A percentile compares a stretch with the other conserved stretches of the same genome.
These are phyloP conservation scores for Argyrosomus regius DNA, from an alignment of 2,797 vertebrate species.

Conservation along the genomic window DNA sequence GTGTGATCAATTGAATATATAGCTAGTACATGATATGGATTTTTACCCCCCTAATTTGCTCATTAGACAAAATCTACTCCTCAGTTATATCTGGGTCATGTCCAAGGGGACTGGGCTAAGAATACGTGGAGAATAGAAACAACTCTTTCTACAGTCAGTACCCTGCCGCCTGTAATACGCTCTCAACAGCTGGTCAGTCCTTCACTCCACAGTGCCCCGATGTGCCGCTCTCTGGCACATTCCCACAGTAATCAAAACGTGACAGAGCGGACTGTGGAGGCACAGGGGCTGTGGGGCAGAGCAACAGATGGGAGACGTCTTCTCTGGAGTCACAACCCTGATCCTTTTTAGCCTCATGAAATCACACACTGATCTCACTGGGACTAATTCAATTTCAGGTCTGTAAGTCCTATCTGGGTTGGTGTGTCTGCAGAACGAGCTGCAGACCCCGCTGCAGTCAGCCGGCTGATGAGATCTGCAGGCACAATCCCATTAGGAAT, in stretches of 20 bases:
- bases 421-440: conserved; percentile 47
- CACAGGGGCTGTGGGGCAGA: conserved; percentile 6
- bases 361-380: conserved; percentile 61
- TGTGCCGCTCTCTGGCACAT: conserved; percentile 19
- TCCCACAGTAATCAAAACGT: conserved; percentile 51
- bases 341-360: conserved; percentile 62
- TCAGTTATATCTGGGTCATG: conserved; percentile 48
- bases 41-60: conserved; percentile 36
- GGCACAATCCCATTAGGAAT: conserved; percentile 75
- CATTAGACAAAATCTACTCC: conserved; percentile 37
- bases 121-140: conserved; percentile 34
- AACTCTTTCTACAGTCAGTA: conserved; percentile 7
- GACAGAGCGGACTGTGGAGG: not conserved
- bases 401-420: conserved; percentile 51
- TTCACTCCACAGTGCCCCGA: conserved; percentile 27
- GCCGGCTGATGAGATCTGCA: conserved; percentile 59
- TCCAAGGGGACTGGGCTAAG: conserved; percentile 33
- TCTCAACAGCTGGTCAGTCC: conserved; percentile 62
- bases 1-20: conserved; percentile 21
- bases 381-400: conserved; percentile 62
- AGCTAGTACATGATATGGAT: conserved; percentile 28
- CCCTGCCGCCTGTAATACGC: conserved; percentile 19
- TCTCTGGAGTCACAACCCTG: conserved; percentile 49
- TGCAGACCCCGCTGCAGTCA: conserved; percentile 34
- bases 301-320: conserved; percentile 72